phyloP scores from a whole-genome alignment of 2,888 invertebrate genomes.

The Callinectes sapidus region DNA sequence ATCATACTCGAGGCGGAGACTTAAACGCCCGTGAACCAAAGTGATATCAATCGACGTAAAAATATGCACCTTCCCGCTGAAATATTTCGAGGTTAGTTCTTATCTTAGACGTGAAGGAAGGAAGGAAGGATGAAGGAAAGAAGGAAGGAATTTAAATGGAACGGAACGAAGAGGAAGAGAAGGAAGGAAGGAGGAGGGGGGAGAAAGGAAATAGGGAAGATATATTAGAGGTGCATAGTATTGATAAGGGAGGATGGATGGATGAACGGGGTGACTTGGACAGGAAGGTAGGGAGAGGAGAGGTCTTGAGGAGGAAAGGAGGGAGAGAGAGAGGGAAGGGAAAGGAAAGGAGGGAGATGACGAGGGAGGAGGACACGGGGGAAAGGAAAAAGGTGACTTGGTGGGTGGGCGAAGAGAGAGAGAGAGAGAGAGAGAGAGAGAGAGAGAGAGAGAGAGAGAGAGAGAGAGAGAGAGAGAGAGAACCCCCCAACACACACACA shows the following conservation, averaged over 20 bases:
- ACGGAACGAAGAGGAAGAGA: neutral
- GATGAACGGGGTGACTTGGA: neutral
- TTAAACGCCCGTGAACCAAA: neutral
- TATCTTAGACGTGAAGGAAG: neutral
- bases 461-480: conserved; percentile 35
- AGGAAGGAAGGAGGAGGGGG: neutral
- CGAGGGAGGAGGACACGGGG: neutral
- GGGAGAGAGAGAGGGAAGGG: conserved; percentile 11
- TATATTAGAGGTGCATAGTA: neutral
- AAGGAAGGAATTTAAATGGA: neutral
- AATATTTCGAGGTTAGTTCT: neutral
- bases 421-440: conserved; percentile 25
- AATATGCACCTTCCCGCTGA: neutral
- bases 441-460: conserved; percentile 28
- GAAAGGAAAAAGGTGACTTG: neutral
- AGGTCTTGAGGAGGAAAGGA: neutral
- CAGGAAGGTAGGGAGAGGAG: conserved; percentile 8
- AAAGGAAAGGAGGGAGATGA: neutral
- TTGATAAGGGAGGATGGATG: conserved; percentile 18
- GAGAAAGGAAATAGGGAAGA: neutral
- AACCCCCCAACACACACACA: no score
- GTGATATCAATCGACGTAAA: neutral
- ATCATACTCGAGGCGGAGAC: neutral
- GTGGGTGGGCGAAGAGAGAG: conserved; percentile 6
- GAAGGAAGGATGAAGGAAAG: neutral